Conservation (phyloP, 2,113 vertebrate genomes). For the Lycaon pictus region DNA sequence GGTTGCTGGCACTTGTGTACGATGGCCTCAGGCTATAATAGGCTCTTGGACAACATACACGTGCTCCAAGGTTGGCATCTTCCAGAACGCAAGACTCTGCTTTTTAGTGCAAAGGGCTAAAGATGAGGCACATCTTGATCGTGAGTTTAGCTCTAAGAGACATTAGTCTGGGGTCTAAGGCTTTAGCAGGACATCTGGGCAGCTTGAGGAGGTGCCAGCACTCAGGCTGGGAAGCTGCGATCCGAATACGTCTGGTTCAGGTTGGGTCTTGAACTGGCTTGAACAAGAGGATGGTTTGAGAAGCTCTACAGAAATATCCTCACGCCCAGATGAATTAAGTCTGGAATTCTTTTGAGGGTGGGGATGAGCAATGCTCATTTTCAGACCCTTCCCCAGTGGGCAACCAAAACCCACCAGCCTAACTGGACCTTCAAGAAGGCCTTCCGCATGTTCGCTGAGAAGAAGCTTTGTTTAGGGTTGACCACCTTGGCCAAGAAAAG, state of each 20-base stretch:
- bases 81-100: neutral
- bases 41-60: rapidly evolving
- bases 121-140: rapidly evolving
- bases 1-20: neutral
- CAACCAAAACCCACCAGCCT: neutral
- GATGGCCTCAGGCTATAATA: neutral
- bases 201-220: rapidly evolving
- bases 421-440: neutral
- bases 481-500: neutral
- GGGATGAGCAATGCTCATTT: rapidly evolving
- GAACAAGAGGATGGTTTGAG: neutral
- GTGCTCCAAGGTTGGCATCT: too few species aligned
- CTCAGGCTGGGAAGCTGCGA: neutral
- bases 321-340: rapidly evolving
- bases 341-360: neutral
- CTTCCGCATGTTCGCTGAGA: neutral
- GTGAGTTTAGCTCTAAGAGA: neutral
- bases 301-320: neutral
- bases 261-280: neutral
- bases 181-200: neutral
- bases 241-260: neutral
- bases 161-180: too few species aligned
- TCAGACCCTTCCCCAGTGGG: too few species aligned
- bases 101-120: rapidly evolving
- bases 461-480: too few species aligned